Evolutionary conservation across 2,113 vertebrate species (phyloP).

Genomic region (Hydropotes inermis): DNA sequence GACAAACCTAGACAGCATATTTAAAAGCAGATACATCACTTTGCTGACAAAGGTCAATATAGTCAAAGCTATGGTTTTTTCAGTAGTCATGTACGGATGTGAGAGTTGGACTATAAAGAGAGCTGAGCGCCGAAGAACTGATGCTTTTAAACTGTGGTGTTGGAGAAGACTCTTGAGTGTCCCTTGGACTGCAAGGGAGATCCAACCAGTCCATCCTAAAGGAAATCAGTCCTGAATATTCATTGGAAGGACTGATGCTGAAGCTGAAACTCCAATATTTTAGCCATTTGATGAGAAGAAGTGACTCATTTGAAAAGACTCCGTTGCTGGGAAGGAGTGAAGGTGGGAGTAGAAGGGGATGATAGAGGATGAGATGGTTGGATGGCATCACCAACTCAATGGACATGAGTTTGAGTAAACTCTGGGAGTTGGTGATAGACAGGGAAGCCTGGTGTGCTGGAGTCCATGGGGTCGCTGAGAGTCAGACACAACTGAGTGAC

Average conservation of each 20-base stretch:
- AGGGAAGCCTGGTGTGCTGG: background rate
- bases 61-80: background rate
- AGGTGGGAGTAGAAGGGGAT: rapidly evolving
- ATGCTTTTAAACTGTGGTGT: background rate
- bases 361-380: background rate
- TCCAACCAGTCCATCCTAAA: background rate
- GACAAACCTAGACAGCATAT: background rate
- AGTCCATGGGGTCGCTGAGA: background rate
- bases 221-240: background rate
- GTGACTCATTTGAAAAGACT: background rate
- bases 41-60: background rate
- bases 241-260: background rate
- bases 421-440: background rate
- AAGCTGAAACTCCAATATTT: background rate
- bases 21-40: background rate
- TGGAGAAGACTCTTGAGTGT: background rate
- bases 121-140: rapidly evolving
- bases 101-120: background rate
- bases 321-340: background rate
- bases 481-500: rapidly evolving
- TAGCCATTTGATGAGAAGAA: background rate
- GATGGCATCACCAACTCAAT: background rate
- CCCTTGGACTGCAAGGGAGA: rapidly evolving
- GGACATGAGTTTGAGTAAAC: background rate
- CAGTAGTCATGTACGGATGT: background rate